Base-by-base conservation (phyloP, 1,140 invertebrate genomes). In the Thalassaphorura encarpata region DNA sequence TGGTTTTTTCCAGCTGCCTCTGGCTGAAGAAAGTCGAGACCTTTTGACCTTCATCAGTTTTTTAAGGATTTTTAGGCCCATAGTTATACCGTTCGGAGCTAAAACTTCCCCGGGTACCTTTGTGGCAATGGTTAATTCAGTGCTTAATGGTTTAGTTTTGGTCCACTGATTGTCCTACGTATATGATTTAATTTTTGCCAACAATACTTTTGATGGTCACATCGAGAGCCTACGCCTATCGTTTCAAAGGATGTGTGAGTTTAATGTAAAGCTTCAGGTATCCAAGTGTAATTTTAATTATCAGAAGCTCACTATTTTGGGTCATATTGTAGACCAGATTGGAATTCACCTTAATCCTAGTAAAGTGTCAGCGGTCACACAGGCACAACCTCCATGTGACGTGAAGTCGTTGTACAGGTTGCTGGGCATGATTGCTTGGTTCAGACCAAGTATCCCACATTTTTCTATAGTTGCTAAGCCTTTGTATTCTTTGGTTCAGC, bases 181-280 rank as follows among this genome's bases (percentile, higher is more conserved):
- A 6, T 73, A 77, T 64, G 75, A 77, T 46, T 67, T 77, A 5
- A 62, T 77, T 1, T 48, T 73, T n/a, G 69, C 59, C 43, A 61
- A 58, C 13, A 56, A 62, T n/a, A 60, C 54, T 36, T 64, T 68
- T 39, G 56, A 69, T n/a, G 64, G 69, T 18, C 74, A 76, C 50
- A 49, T 69, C 21, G 11, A 47, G n/a, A 66, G 72, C 42, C 21
- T 76, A n/a, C 26, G 52, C 13, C 27, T 45, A 24, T 63, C 72
- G 0, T 61, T 73, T 23, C 3, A 62, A 18, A 41, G 60, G 1
- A 50, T 74, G 18, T 8, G 4, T 31, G 27, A 52, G 13, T 47
- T 16, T 3, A 49, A 54, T 2, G n/a, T 64, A 15, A 47, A 47
- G 28, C 24, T 47, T 13, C 11, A 21, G 11, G 19, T 47, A 4